Conservation (phyloP, 2,888 invertebrate genomes). For the Norana najaformis region DNA sequence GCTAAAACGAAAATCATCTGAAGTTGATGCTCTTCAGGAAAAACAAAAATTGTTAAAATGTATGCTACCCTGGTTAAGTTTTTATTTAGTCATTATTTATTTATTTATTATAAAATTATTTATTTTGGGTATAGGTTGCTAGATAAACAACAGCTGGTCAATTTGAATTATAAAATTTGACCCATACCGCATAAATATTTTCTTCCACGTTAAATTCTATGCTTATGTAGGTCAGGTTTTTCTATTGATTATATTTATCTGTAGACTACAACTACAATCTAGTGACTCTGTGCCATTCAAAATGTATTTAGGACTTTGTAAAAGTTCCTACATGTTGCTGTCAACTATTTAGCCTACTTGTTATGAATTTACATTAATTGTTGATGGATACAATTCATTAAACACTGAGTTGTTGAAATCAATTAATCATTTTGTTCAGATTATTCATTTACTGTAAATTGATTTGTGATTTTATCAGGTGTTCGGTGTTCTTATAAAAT, state of each 20-base stretch:
- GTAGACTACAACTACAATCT: background rate
- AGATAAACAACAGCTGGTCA: background rate
- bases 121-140: too few species aligned
- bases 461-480: background rate
- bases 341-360: too few species aligned
- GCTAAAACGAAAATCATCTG: slow-evolving; percentile 3
- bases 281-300: background rate
- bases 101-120: too few species aligned
- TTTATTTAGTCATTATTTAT: background rate
- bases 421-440: background rate
- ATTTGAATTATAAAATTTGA: background rate
- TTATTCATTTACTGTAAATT: background rate
- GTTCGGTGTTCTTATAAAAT: background rate
- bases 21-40: background rate
- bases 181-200: background rate
- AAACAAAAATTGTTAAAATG: slow-evolving; percentile 13
- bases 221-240: background rate
- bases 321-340: too few species aligned
- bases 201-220: background rate
- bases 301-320: background rate
- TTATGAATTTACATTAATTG: background rate
- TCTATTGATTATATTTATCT: background rate
- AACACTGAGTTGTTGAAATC: background rate
- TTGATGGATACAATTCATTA: background rate
- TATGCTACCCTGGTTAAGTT: background rate